phyloP scores from a whole-genome alignment of 2,888 invertebrate species.

The Temnothorax rugatulus region DNA sequence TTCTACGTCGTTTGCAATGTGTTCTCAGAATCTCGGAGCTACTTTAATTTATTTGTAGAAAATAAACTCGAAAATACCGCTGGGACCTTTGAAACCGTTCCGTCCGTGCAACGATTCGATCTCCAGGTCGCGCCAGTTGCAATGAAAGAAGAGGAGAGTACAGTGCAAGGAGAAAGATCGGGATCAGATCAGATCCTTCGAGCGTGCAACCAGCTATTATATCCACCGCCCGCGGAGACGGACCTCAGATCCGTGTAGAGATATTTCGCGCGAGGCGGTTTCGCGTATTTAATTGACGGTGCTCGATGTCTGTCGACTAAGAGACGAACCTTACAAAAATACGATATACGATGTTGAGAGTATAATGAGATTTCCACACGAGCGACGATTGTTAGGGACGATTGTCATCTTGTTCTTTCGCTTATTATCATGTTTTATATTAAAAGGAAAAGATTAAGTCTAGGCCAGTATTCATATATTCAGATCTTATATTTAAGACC shows the following conservation, averaged over 20 bases:
- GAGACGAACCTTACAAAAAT: background rate
- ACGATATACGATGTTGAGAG: slow-evolving; percentile 3
- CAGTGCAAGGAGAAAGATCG: slow-evolving; percentile 46
- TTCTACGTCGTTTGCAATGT: background rate
- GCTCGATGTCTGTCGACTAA: slow-evolving; percentile 19
- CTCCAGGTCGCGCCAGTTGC: slow-evolving; percentile 29
- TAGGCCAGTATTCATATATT: too few relatives aligned
- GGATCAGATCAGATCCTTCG: slow-evolving; percentile 43
- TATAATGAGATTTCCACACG: slow-evolving; percentile 31
- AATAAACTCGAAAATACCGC: slow-evolving; percentile 2
- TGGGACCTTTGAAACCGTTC: slow-evolving; percentile 65
- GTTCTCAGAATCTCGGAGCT: background rate
- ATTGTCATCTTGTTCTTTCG: background rate
- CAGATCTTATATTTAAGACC: too few relatives aligned
- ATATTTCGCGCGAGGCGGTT: slow-evolving; percentile 39
- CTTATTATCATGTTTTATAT: background rate
- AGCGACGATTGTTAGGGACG: background rate
- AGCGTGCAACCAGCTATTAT: slow-evolving; percentile 46
- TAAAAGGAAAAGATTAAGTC: background rate
- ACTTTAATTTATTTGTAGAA: slow-evolving; percentile 9
- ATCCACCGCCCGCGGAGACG: background rate
- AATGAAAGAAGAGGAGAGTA: slow-evolving; percentile 25
- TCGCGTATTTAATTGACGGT: slow-evolving; percentile 40
- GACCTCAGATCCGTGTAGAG: slow-evolving; percentile 51
- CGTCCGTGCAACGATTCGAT: slow-evolving; percentile 61